A percentile compares a stretch with the other conserved stretches of the same genome.
Evolutionary conservation across 2,113 vertebrate genomes (phyloP).

Genomic region (Upupa epops): DNA sequence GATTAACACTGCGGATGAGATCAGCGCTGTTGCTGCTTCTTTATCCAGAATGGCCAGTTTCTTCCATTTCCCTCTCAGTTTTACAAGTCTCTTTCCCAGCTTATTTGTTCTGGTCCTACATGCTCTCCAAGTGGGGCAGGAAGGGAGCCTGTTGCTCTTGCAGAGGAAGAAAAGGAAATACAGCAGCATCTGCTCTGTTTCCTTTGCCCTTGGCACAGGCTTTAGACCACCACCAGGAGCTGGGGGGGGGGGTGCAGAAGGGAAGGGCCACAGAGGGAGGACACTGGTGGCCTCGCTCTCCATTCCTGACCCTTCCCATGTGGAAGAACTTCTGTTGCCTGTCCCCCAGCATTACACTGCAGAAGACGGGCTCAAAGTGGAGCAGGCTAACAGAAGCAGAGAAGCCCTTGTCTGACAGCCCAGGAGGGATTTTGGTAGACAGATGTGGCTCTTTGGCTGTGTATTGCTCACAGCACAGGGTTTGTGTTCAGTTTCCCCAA

Average conservation of each 20-base stretch:
- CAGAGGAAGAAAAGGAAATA: background rate
- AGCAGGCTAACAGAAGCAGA: background rate
- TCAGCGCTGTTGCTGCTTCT: background rate
- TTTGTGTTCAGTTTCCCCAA: background rate
- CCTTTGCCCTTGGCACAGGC: background rate
- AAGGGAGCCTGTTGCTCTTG: background rate
- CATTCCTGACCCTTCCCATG: accelerated
- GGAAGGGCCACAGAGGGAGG: background rate
- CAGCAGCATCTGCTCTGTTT: background rate
- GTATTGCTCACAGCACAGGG: background rate
- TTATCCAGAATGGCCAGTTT: accelerated
- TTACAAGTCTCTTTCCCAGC: background rate
- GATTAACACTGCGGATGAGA: background rate
- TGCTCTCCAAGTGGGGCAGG: background rate
- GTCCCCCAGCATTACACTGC: accelerated
- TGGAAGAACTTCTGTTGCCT: background rate
- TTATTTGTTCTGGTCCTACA: background rate
- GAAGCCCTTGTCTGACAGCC: background rate
- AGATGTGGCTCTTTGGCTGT: background rate
- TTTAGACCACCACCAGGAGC: background rate
- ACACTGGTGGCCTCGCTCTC: background rate
- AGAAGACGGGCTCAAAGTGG: background rate
- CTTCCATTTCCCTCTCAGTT: background rate
- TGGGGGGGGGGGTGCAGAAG: background rate
- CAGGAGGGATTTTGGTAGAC: background rate